Conservation (phyloP, 2,113 vertebrate species). For the Notechis scutatus region DNA sequence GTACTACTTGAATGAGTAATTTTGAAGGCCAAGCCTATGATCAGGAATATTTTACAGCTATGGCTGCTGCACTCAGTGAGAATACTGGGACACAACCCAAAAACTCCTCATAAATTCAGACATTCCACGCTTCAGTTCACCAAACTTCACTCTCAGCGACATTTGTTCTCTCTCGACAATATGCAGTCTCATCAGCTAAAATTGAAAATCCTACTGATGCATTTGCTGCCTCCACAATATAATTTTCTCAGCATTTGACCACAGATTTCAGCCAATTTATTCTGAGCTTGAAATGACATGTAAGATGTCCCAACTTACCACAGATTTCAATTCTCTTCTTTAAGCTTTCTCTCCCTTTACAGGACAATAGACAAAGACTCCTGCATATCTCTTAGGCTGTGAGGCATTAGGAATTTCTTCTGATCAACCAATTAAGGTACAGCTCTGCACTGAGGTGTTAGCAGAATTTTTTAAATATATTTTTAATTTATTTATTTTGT, state of each 20-base stretch:
- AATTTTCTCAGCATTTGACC: constrained; percentile 55
- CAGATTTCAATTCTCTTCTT: not conserved
- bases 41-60: constrained; percentile 20
- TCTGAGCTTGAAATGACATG: constrained; percentile 3
- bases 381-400: not conserved
- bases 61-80: not conserved
- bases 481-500: no score
- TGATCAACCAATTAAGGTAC: not conserved
- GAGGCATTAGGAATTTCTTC: accelerated
- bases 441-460: not conserved
- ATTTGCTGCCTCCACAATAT: constrained; percentile 44
- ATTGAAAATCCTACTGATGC: constrained; percentile 51
- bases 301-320: not conserved
- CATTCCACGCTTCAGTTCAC: not conserved
- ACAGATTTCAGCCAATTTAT: constrained; percentile 28
- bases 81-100: not conserved
- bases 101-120: not conserved
- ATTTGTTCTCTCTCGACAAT: not conserved
- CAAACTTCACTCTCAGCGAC: constrained; percentile 19
- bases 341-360: not conserved
- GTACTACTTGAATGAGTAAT: constrained; percentile 20
- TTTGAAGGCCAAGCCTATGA: constrained; percentile 19
- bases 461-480: not conserved
- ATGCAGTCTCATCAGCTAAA: constrained; percentile 35
- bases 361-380: not conserved